Percentiles rank a stretch among this genome's conserved stretches.
phyloP scores from a whole-genome alignment of 2,888 invertebrate species.

The Cryptocephalus moraei region DNA sequence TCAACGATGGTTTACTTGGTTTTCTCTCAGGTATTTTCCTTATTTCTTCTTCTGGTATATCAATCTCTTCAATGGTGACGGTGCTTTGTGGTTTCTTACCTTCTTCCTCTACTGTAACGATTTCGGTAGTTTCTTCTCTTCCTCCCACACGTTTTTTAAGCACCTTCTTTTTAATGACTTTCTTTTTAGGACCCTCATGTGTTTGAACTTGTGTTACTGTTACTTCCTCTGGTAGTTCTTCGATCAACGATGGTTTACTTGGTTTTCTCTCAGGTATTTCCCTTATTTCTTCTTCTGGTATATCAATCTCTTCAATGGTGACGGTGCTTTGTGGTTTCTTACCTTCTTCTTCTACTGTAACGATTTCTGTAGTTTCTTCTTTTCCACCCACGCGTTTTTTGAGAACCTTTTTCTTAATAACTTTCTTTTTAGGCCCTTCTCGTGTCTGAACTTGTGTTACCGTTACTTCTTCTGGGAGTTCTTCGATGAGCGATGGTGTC shows the following conservation, averaged over 20 bases:
- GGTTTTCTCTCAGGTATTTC: constrained; percentile 10
- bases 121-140: constrained; percentile 29
- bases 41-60: constrained; percentile 28
- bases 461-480: constrained; percentile 24
- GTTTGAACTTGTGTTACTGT: constrained; percentile 28
- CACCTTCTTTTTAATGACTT: constrained; percentile 32
- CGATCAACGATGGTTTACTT: constrained; percentile 13
- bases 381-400: constrained; percentile 29
- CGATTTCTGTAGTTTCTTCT: constrained; percentile 34
- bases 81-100: constrained; percentile 18
- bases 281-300: constrained; percentile 27
- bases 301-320: constrained; percentile 21
- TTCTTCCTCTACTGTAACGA: constrained; percentile 23
- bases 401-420: constrained; percentile 18
- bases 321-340: constrained; percentile 22
- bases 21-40: no score
- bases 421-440: constrained; percentile 18
- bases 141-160: constrained; percentile 33
- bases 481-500: constrained; percentile 24
- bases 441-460: constrained; percentile 13
- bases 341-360: constrained; percentile 23
- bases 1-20: neutral
- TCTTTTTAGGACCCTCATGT: constrained; percentile 19
- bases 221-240: constrained; percentile 36
- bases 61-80: constrained; percentile 12